Conservation (phyloP, 1,140 invertebrate genomes). For the Arion vulgaris region DNA sequence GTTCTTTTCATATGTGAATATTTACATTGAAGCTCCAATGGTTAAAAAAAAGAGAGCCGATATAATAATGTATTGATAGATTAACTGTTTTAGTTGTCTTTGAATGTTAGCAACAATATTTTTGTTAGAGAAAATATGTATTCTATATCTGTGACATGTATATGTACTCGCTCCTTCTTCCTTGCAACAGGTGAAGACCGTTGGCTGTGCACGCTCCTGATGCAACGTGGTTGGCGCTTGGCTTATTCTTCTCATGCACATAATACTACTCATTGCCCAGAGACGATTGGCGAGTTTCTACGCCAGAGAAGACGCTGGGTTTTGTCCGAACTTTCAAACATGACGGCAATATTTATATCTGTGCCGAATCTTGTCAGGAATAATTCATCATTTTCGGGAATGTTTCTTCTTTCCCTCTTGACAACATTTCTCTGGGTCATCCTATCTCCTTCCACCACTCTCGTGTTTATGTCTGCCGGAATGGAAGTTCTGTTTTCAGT, state of each 20-base stretch:
- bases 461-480: constrained; percentile 42
- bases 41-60: too few species aligned
- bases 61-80: too few species aligned
- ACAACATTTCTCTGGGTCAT: constrained; percentile 52
- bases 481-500: constrained; percentile 45
- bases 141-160: too few species aligned
- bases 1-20: too few species aligned
- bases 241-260: constrained; percentile 44
- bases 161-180: too few species aligned
- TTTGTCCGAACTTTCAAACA: constrained; percentile 78
- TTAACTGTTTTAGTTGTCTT: too few species aligned
- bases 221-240: constrained; percentile 52
- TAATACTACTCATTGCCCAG: constrained; percentile 52
- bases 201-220: constrained; percentile 54
- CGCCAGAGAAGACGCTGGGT: constrained; percentile 74
- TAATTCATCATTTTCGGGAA: constrained; percentile 76
- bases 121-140: too few species aligned
- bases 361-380: constrained; percentile 74
- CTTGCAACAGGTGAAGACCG: constrained; percentile 48
- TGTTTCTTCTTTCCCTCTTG: constrained; percentile 72
- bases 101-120: too few species aligned
- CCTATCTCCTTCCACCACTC: constrained; percentile 47
- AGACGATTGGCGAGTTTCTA: constrained; percentile 47
- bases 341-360: constrained; percentile 77
- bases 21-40: too few species aligned